Base-by-base conservation (phyloP, 2,797 vertebrate species). In the Capromys pilorides region DNA sequence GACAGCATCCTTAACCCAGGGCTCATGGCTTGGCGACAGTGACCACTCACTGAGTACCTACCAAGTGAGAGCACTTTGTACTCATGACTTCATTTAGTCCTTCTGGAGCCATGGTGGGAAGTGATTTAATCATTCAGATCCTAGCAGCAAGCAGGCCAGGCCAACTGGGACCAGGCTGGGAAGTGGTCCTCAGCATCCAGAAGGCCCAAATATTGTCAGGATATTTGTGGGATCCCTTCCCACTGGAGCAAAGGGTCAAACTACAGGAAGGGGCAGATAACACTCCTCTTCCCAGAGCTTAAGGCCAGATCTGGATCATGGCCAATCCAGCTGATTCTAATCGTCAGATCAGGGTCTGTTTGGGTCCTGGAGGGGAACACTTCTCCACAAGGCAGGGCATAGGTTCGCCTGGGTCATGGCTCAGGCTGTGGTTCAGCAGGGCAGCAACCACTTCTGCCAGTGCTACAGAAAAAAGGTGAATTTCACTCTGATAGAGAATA, bases 11-110 rank as follows among this genome's bases (percentile, higher is more conserved):
- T 86, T 45, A 62, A 79, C 59, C 41, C 49, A 93, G 92, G 36
- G 79, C 80, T 92, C 18, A 12, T 2, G 45, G 45, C 21, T 84
- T 18, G 22, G 41, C 66, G 73, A 33, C 66, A 13, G 64, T 22
- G 24, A 41, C 36, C 78, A 51, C 18, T 80, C 66, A 67, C 82
- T 36, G 67, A 90, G 79, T 36, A 92, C 31, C 83, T 86, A 78
- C 62, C 81, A 67, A 10, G 24, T 26, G 83, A 66, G 45, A 64
- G 67, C 5, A 39, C 92, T 86, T 78, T 90, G 49, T 24, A 86
- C 88, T 95, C 82, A 80, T 16, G 88, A 73, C 83, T 95, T 95
- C 94, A 67, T 57, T 95, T n/a, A 93, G 69, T 90, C 73, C 80
- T 93, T 88, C 64, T 54, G 71, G 82, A 93, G 36, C 86, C 67